Base-by-base conservation (phyloP, 2,888 invertebrate genomes). In the Dorcus hopei region DNA sequence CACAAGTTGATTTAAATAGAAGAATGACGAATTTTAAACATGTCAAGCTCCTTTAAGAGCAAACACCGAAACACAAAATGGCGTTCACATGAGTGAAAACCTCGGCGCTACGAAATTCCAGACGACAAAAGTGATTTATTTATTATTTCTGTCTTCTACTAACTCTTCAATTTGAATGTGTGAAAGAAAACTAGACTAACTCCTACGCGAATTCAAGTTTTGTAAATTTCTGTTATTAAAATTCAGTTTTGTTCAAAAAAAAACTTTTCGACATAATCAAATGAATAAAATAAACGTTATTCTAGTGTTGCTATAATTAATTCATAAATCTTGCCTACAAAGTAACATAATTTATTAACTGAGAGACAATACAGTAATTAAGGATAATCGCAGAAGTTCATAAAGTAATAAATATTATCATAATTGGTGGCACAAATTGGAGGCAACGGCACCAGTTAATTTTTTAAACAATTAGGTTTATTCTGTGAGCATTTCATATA, bases 331-430 rank as follows among this genome's bases (percentile, higher is more conserved):
- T 33, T 33, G 6, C 26, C 47, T 53, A 38, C 52, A 52, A 57
- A 43, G 26, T 33, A 33, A 33, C 50, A 40, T 68, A 66, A 64
- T 65, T 63, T 61, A 65, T 65, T 60, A 61, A 65, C 63, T 63
- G 50, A 57, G 45, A 61, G 64, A 61, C 65, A 65, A 61, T 63
- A 64, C 64, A 65, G 63, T 57, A 65, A 65, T 65, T 65, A 64
- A 64, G 59, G 64, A 61, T 64, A 61, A 65, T 64, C 62, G 58
- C 55, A 26, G 62, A 50, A 66, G 66, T 65, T 62, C 66, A 66
- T 66, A 66, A 66, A 66, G 55, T 57, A 57, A 66, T 66, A 66
- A 66, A 66, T 65, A 65, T 64, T 61, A 52, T 60, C 51, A 53
- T 62, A 61, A 65, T 64, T 62, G 65, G 61, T 54, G 60, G 60